Conservation (phyloP, 2,888 invertebrate species). For the Phyllotreta striolata region DNA sequence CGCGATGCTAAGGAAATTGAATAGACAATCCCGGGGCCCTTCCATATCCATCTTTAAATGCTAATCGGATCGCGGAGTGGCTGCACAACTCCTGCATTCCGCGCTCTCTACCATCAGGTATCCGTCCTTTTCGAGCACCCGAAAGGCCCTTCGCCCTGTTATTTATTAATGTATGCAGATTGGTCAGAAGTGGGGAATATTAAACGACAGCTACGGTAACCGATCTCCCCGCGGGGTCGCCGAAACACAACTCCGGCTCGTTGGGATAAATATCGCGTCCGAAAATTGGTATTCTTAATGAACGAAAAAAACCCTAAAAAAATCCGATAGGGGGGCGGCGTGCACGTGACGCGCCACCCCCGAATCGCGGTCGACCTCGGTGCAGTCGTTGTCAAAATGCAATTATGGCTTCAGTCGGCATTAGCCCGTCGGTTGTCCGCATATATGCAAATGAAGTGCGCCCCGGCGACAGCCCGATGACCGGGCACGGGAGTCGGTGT, state of each 20-base stretch:
- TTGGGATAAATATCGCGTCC: neutral
- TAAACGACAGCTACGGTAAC: constrained; percentile 47
- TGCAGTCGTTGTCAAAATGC: constrained; percentile 47
- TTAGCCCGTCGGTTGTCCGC: constrained; percentile 20
- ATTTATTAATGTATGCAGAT: constrained; percentile 48
- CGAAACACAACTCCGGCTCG: constrained; percentile 17
- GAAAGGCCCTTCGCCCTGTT: constrained; percentile 33
- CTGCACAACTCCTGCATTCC: constrained; percentile 19
- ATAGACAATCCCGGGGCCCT: constrained; percentile 15
- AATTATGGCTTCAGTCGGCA: constrained; percentile 42
- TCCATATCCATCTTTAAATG: constrained; percentile 23
- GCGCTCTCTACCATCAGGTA: constrained; percentile 19
- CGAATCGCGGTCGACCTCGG: constrained; percentile 44
- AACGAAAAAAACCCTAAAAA: no score
- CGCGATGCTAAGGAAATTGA: constrained; percentile 22
- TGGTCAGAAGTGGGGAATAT: constrained; percentile 44
- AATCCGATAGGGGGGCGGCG: constrained; percentile 13
- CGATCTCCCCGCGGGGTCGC: constrained; percentile 42
- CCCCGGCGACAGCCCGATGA: constrained; percentile 14
- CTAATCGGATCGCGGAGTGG: constrained; percentile 20
- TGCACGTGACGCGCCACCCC: constrained; percentile 31
- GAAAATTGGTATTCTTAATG: no score
- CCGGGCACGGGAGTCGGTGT: constrained; percentile 10
- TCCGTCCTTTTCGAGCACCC: constrained; percentile 22
- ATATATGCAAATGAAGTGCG: constrained; percentile 30